Percentiles rank a stretch among this genome's conserved stretches.
Evolutionary conservation across 2,797 vertebrate genomes (phyloP).

Genomic region (Acanthopagrus latus): DNA sequence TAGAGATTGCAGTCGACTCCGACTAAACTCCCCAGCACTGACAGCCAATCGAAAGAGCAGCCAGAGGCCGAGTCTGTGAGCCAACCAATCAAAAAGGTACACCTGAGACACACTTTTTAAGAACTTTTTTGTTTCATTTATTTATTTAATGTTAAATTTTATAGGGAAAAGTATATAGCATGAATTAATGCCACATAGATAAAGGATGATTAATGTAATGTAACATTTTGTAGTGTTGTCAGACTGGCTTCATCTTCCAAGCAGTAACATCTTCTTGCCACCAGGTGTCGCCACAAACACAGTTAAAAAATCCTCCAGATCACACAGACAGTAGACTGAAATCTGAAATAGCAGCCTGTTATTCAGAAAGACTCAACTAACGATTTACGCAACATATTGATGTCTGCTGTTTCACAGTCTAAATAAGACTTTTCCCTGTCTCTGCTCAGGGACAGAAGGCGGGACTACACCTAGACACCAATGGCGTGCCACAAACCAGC

Average conservation of each 20-base stretch:
- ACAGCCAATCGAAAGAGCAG: conserved; percentile 80
- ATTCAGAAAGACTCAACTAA: neutral
- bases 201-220: neutral
- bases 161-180: neutral
- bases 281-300: conserved; percentile 46
- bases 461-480: conserved; percentile 79
- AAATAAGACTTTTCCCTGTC: neutral
- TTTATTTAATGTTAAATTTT: neutral
- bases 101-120: neutral
- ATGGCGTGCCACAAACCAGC: conserved; percentile 56
- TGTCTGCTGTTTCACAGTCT: neutral
- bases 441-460: conserved; percentile 74
- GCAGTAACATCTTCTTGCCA: conserved; percentile 47
- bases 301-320: conserved; percentile 1
- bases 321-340: no score
- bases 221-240: neutral
- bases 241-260: neutral
- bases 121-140: neutral
- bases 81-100: conserved; percentile 86
- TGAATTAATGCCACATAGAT: neutral
- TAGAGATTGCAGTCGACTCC: conserved; percentile 88
- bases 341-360: neutral
- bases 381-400: no score
- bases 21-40: conserved; percentile 82
- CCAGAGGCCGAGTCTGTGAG: conserved; percentile 72